A percentile compares a stretch with the other conserved stretches of the same genome.
These are phyloP conservation scores for Sitobion miscanthi DNA, from an alignment of 1,140 invertebrate genomes.

Conservation along the genomic window DNA sequence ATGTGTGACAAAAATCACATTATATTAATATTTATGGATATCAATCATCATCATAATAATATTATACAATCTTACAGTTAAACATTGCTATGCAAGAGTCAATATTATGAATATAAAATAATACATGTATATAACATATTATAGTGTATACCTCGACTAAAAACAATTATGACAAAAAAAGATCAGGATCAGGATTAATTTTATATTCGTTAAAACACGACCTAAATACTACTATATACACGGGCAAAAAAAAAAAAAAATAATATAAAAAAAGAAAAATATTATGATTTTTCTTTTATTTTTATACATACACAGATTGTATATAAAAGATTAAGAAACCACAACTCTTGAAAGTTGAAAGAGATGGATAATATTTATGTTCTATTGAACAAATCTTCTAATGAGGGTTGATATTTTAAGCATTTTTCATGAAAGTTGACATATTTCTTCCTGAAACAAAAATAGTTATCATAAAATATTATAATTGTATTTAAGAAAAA, in stretches of 20 bases:
- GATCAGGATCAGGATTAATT: neutral
- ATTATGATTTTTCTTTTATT: neutral
- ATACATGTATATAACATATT: constrained; percentile 11
- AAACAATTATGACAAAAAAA: neutral
- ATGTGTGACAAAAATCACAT: constrained; percentile 24
- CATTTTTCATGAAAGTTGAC: neutral
- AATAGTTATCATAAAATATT: neutral
- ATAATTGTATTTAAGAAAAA: too few species aligned
- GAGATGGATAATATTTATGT: neutral
- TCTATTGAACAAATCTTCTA: neutral
- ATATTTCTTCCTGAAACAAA: neutral
- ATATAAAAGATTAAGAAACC: constrained; percentile 33
- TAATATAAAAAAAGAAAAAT: constrained; percentile 19
- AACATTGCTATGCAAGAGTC: neutral
- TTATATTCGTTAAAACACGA: neutral
- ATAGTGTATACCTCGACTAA: neutral
- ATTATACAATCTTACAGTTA: constrained; percentile 14
- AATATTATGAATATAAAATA: neutral
- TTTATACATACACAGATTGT: neutral
- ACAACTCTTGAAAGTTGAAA: neutral
- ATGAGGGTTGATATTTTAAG: neutral
- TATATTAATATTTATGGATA: constrained; percentile 8
- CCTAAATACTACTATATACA: constrained; percentile 32
- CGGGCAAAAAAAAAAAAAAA: neutral
- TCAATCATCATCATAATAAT: neutral